These are phyloP conservation scores for Enteromius fasciolatus DNA, from an alignment of 2,797 vertebrate species.

Conservation along the genomic window DNA sequence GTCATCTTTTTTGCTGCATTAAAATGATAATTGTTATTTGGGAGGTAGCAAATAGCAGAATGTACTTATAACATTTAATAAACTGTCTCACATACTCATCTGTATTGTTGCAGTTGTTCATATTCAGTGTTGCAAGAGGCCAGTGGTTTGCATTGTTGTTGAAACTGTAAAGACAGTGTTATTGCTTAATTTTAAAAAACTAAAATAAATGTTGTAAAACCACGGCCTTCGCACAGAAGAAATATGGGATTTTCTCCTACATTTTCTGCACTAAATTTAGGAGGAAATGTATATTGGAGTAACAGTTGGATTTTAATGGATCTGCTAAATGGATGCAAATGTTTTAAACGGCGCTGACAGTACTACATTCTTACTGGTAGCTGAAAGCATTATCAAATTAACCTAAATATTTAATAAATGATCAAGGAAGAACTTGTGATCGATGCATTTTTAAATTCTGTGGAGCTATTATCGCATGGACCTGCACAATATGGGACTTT, in stretches of 20 bases:
- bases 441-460: neutral
- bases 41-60: neutral
- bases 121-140: constrained; percentile 79
- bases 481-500: neutral
- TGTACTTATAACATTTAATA: neutral
- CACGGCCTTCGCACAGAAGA: neutral
- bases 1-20: constrained; percentile 71
- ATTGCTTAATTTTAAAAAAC: neutral
- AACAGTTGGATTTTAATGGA: neutral
- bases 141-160: constrained; percentile 66
- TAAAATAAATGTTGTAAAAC: neutral
- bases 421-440: neutral
- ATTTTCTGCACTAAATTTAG: neutral
- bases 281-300: neutral
- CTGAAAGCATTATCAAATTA: constrained; percentile 3
- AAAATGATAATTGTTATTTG: neutral
- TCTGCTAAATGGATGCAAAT: constrained; percentile 2
- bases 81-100: constrained; percentile 80
- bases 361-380: neutral
- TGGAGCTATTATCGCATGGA: neutral
- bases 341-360: neutral
- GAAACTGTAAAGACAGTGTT: constrained; percentile 30
- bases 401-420: neutral
- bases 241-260: neutral
- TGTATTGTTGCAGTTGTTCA: constrained; percentile 87